Percentiles rank a stretch among this genome's conserved stretches.
These are phyloP conservation scores for Salvelinus sp. DNA, from an alignment of 2,113 vertebrate genomes.

Conservation along the genomic window DNA sequence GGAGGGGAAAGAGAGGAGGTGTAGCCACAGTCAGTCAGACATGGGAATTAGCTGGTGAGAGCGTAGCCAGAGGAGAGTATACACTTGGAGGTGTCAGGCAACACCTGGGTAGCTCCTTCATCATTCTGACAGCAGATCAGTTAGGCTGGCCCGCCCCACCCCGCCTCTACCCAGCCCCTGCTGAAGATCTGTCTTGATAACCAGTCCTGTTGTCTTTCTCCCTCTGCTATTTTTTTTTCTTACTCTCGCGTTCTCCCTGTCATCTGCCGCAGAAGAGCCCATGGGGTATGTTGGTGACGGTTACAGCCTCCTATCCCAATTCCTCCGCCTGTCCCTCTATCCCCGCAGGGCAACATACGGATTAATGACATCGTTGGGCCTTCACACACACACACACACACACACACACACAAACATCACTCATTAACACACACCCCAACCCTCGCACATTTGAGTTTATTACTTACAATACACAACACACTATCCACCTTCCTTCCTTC, in stretches of 20 bases:
- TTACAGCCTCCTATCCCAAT: not conserved
- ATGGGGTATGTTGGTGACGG: not conserved
- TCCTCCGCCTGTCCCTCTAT: not conserved
- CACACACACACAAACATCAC: not conserved
- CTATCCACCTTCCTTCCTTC: too few relatives aligned
- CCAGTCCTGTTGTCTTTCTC: not conserved
- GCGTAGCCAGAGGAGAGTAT: constrained; percentile 6
- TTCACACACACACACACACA: not conserved
- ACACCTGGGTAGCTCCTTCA: constrained; percentile 16
- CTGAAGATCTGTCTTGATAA: constrained; percentile 6
- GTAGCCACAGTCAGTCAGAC: not conserved
- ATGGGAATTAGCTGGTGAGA: not conserved
- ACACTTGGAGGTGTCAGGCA: not conserved
- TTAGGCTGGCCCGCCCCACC: not conserved
- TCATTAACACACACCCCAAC: too few relatives aligned
- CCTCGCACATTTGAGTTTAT: too few relatives aligned
- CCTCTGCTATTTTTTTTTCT: not conserved
- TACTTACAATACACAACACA: too few relatives aligned
- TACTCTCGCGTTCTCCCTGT: constrained; percentile 6
- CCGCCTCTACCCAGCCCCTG: not conserved
- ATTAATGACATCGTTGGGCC: not conserved
- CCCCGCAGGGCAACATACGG: not conserved
- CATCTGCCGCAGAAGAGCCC: not conserved
- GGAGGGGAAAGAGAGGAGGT: not conserved
- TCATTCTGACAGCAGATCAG: constrained; percentile 10